phyloP scores from a whole-genome alignment of 37 sponge, comb jelly and placozoan genomes.

The Petrosia ficiformis region DNA sequence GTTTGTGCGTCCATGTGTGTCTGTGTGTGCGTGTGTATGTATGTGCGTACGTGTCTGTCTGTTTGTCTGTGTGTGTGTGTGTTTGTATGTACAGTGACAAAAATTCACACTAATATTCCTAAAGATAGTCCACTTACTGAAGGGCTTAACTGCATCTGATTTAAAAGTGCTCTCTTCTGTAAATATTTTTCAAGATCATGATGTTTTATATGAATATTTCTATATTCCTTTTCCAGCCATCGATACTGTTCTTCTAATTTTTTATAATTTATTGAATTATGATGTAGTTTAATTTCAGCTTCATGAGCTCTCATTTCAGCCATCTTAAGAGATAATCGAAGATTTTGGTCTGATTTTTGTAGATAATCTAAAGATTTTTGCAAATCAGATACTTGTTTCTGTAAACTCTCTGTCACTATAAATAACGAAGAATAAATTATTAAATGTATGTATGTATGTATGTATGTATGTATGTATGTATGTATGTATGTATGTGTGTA shows the following conservation, averaged over 20 bases:
- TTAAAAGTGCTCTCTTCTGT: neutral
- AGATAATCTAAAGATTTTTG: constrained; percentile 18
- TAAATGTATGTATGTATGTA: neutral
- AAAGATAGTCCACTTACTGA: neutral
- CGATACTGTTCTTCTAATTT: constrained; percentile 3
- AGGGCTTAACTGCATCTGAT: constrained; percentile 2
- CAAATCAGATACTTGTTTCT: constrained; percentile 16
- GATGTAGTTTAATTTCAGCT: constrained; percentile 37
- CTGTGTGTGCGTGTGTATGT: too few relatives aligned
- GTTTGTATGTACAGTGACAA: too few relatives aligned
- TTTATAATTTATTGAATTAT: neutral
- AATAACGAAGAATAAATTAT: neutral
- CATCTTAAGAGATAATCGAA: constrained; percentile 25
- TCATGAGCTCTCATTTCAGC: constrained; percentile 36
- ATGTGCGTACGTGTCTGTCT: too few relatives aligned
- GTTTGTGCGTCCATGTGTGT: too few relatives aligned
- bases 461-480: neutral
- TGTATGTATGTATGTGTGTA: too few relatives aligned
- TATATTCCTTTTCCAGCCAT: constrained; percentile 9
- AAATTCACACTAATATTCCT: too few relatives aligned
- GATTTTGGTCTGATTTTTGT: constrained; percentile 26
- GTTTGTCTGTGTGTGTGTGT: too few relatives aligned
- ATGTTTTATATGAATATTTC: neutral
- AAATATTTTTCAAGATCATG: constrained; percentile 20
- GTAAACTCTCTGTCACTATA: constrained; percentile 10